Percentiles rank a stretch among this genome's conserved stretches.
These are phyloP conservation scores for Campylomormyrus tamandua DNA, from an alignment of 2,113 vertebrate species.

Conservation along the genomic window DNA sequence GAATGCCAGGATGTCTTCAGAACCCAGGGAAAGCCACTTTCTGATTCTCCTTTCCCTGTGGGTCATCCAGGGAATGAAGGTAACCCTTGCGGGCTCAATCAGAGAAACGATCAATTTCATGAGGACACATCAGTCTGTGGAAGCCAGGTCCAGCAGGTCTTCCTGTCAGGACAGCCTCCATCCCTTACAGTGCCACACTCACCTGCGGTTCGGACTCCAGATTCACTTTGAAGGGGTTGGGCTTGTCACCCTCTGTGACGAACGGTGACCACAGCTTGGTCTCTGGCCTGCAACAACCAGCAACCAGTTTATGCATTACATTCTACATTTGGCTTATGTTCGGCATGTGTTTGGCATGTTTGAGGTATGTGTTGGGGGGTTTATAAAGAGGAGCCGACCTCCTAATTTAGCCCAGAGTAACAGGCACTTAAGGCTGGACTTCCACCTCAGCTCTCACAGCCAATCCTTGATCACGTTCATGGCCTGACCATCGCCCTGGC, in stretches of 20 bases:
- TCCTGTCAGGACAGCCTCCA: neutral
- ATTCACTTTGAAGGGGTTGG: constrained; percentile 84
- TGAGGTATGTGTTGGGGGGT: neutral
- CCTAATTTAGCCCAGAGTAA: neutral
- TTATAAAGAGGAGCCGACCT: neutral
- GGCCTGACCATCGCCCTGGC: neutral
- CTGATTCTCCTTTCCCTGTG: neutral
- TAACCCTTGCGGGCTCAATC: neutral
- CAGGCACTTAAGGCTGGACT: neutral
- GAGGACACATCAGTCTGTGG: neutral
- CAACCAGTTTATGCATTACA: neutral
- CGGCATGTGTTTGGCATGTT: neutral
- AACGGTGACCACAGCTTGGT: constrained; percentile 83
- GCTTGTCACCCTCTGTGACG: constrained; percentile 68
- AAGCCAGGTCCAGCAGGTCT: neutral
- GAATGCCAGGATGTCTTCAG: neutral
- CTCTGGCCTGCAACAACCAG: constrained; percentile 63
- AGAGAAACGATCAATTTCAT: neutral
- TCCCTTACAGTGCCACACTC: constrained; percentile 23
- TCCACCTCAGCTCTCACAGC: neutral
- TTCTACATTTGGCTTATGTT: neutral
- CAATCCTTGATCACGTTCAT: neutral
- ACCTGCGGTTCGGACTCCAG: constrained; percentile 88
- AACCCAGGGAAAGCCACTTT: neutral
- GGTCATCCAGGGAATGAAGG: neutral